A percentile compares a stretch with the other conserved stretches of the same genome.
These are phyloP conservation scores for Hypotaenidia okinawae DNA, from an alignment of 2,797 vertebrate genomes.

Conservation along the genomic window DNA sequence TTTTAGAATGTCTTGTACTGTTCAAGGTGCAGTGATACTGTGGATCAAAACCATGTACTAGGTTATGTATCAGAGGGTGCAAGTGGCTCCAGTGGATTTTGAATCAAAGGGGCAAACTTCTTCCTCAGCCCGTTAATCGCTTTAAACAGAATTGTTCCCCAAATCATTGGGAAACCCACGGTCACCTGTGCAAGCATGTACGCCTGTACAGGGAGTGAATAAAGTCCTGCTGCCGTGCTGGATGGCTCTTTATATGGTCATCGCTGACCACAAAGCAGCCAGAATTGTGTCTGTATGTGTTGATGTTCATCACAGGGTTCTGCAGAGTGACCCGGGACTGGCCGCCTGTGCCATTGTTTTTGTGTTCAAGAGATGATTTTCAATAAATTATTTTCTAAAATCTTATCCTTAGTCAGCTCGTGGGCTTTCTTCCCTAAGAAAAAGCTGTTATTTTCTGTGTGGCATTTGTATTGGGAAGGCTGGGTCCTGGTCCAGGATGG, in stretches of 20 bases:
- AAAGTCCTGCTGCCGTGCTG: background rate
- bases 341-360: rapidly evolving
- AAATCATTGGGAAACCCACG: rapidly evolving
- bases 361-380: background rate
- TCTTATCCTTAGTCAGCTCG: background rate
- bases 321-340: background rate
- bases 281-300: background rate
- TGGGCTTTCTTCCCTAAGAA: background rate
- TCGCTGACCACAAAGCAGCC: background rate
- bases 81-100: background rate
- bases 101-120: background rate
- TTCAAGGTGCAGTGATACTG: background rate
- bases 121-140: background rate
- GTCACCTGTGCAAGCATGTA: background rate
- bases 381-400: background rate
- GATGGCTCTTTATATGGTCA: background rate
- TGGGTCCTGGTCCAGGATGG: rapidly evolving
- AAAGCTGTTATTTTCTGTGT: background rate
- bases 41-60: background rate
- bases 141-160: background rate
- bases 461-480: background rate
- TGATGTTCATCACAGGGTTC: background rate
- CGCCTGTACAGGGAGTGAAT: background rate
- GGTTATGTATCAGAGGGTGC: rapidly evolving
- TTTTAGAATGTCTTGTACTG: background rate